phyloP scores from a whole-genome alignment of 2,888 invertebrate species.

The Carpatolechia fugitivella region DNA sequence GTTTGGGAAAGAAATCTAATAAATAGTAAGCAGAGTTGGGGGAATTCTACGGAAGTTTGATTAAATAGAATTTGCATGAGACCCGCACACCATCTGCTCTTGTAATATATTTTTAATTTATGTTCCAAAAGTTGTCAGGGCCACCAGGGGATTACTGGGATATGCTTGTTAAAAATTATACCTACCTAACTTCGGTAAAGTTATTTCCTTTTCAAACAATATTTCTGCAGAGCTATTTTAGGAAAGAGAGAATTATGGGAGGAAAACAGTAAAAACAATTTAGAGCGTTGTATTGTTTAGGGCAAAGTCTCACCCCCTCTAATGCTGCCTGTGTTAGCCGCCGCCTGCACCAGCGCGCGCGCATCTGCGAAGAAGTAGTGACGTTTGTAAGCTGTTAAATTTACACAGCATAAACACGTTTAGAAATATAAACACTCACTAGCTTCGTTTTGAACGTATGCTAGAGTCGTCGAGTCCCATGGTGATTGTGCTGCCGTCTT shows the following conservation, averaged over 20 bases:
- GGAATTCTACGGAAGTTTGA: conserved; percentile 50
- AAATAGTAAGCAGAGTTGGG: conserved; percentile 32
- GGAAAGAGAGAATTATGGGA: background rate
- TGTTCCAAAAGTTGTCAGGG: conserved; percentile 61
- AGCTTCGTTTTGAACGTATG: too few species aligned
- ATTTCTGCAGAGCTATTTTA: background rate
- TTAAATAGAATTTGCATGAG: conserved; percentile 70
- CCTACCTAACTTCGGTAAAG: conserved; percentile 33
- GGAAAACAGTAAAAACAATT: background rate
- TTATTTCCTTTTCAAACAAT: conserved; percentile 36
- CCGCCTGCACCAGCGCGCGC: too few species aligned
- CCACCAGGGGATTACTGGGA: conserved; percentile 36
- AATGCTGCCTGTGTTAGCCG: too few species aligned
- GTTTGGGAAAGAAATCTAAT: conserved; percentile 46
- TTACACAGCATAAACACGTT: too few species aligned
- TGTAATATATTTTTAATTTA: conserved; percentile 75
- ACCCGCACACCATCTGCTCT: conserved; percentile 58
- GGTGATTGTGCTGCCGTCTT: too few species aligned
- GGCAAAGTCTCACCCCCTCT: too few species aligned
- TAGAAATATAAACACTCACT: too few species aligned
- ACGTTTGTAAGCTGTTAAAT: too few species aligned
- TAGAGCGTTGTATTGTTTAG: too few species aligned
- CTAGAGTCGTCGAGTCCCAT: too few species aligned
- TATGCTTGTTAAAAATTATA: conserved; percentile 51
- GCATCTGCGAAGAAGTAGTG: too few species aligned